phyloP scores from a whole-genome alignment of 2,888 invertebrate species.

The Platycheirus albimanus region DNA sequence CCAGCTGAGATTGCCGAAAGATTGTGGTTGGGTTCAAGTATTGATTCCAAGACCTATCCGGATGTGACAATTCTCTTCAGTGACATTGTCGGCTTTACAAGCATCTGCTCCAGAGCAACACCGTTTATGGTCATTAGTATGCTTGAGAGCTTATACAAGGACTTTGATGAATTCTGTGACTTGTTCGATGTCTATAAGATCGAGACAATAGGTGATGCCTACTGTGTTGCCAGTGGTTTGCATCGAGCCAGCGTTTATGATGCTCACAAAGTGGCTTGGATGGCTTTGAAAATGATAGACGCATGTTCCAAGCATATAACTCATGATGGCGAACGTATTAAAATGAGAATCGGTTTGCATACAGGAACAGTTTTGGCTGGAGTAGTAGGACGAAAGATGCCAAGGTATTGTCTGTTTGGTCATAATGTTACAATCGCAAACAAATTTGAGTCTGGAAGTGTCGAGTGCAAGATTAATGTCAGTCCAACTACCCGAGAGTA shows the following conservation, averaged over 20 bases:
- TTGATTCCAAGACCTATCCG: conserved; percentile 96
- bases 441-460: conserved; percentile 97
- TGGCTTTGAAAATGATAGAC: conserved; percentile 97
- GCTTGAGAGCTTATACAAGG: conserved; percentile 95
- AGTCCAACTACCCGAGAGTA: conserved; percentile 96
- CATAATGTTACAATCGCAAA: conserved; percentile 97
- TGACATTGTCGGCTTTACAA: conserved; percentile 97
- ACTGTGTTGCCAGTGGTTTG: conserved; percentile 96
- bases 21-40: conserved; percentile 95
- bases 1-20: conserved; percentile 97
- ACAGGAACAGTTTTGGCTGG: conserved; percentile 97
- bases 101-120: conserved; percentile 96
- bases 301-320: conserved; percentile 94
- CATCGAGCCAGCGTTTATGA: conserved; percentile 94
- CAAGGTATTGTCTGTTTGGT: conserved; percentile 95
- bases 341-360: conserved; percentile 98
- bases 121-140: conserved; percentile 98
- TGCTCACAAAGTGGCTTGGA: conserved; percentile 97
- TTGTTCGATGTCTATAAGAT: conserved; percentile 98
- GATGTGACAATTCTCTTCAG: conserved; percentile 98
- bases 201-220: conserved; percentile 98
- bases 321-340: conserved; percentile 95
- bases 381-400: conserved; percentile 93
- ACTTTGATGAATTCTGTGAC: conserved; percentile 96
- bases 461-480: conserved; percentile 94